phyloP scores from a whole-genome alignment of 2,888 invertebrate genomes.

The Taphrorychus bicolor region DNA sequence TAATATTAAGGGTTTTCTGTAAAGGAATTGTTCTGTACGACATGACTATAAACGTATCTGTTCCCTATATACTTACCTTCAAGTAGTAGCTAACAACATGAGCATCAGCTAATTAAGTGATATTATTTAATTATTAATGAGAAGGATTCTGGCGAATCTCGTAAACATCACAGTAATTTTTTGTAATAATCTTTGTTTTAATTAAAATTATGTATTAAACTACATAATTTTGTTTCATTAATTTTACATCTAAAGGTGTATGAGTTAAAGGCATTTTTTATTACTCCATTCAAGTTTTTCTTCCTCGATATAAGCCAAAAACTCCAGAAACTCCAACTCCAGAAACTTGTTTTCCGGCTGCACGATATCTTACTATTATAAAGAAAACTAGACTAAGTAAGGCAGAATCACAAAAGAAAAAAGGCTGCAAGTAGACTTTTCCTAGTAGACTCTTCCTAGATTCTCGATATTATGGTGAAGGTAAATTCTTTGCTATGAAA shows the following conservation, averaged over 20 bases:
- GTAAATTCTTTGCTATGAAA: too few relatives aligned
- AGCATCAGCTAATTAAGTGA: background rate
- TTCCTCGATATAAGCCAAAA: too few relatives aligned
- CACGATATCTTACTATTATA: too few relatives aligned
- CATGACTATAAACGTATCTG: background rate
- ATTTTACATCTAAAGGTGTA: background rate
- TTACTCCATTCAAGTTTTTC: too few relatives aligned
- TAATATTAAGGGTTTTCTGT: background rate
- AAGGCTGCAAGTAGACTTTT: too few relatives aligned
- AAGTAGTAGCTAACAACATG: background rate
- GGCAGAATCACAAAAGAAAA: too few relatives aligned
- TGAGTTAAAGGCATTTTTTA: too few relatives aligned
- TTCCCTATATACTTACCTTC: background rate
- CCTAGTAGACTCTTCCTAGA: too few relatives aligned
- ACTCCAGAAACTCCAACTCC: too few relatives aligned
- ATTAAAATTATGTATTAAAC: conserved; percentile 27
- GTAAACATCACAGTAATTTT: conserved; percentile 20
- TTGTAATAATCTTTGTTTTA: conserved; percentile 24
- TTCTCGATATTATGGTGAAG: too few relatives aligned
- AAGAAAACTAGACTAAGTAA: too few relatives aligned
- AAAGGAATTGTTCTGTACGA: conserved; percentile 2
- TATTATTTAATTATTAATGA: background rate
- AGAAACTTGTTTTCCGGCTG: too few relatives aligned
- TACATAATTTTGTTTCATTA: background rate
- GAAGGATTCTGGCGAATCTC: conserved; percentile 13